A percentile compares a stretch with the other conserved stretches of the same genome.
phyloP scores from a whole-genome alignment of 1,140 invertebrate species.

The Anastrepha ludens region DNA sequence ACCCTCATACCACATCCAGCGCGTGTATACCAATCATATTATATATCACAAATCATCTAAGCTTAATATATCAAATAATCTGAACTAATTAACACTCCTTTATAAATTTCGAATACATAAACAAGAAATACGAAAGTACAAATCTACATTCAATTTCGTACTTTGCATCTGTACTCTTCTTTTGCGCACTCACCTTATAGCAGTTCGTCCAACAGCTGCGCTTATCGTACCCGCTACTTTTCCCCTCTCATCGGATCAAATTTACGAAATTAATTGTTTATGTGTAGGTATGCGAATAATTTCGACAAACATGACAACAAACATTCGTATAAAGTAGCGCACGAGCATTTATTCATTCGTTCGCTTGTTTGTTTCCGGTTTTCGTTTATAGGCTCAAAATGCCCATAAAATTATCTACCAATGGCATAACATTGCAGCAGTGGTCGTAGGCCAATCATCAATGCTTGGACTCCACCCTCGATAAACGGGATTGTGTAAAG shows the following conservation, averaged over 20 bases:
- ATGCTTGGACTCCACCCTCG: slow-evolving; percentile 53
- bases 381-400: slow-evolving; percentile 43
- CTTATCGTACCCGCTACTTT: neutral
- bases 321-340: neutral
- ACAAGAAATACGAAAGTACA: neutral
- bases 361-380: slow-evolving; percentile 44
- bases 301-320: neutral
- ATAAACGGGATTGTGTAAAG: slow-evolving; percentile 44
- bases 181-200: neutral
- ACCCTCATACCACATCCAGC: too few relatives aligned
- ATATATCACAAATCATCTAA: too few relatives aligned
- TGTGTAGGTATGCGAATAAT: too few relatives aligned
- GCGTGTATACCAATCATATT: too few relatives aligned
- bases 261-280: neutral
- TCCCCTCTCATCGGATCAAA: neutral
- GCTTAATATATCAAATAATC: too few relatives aligned
- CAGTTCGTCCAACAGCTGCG: neutral
- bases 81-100: too few relatives aligned
- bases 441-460: slow-evolving; percentile 23
- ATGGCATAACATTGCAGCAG: slow-evolving; percentile 44
- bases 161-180: too few relatives aligned
- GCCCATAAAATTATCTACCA: slow-evolving; percentile 53
- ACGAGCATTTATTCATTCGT: slow-evolving; percentile 26
- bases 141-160: neutral
- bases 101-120: too few relatives aligned